These are phyloP conservation scores for Furcula furcula DNA, from an alignment of 2,888 invertebrate species.

Conservation along the genomic window DNA sequence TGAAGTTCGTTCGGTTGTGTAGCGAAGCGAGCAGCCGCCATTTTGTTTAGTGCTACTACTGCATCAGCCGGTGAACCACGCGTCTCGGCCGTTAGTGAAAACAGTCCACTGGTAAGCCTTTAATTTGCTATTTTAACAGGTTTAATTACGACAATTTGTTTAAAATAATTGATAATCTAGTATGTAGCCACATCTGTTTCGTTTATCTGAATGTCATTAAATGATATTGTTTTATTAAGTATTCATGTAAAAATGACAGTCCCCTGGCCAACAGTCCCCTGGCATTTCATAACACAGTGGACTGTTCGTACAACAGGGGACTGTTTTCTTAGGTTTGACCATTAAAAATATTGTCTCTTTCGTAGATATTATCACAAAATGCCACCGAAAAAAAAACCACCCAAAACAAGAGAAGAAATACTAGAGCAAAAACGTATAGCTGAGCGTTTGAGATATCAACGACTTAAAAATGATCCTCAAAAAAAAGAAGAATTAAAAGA, in stretches of 20 bases:
- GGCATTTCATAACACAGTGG: conserved; percentile 2
- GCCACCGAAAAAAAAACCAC: conserved; percentile 6
- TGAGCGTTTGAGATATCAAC: conserved; percentile 10
- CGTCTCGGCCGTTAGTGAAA: too few relatives aligned
- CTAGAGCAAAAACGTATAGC: conserved; percentile 5
- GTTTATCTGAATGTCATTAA: neutral
- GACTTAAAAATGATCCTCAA: conserved; percentile 12
- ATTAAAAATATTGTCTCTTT: too few relatives aligned
- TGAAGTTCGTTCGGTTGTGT: too few relatives aligned
- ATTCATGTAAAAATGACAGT: neutral
- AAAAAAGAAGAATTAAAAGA: conserved; percentile 12
- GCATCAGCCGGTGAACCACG: too few relatives aligned
- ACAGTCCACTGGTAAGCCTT: too few relatives aligned
- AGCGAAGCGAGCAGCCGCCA: too few relatives aligned
- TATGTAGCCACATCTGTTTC: too few relatives aligned
- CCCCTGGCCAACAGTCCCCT: conserved; percentile 3
- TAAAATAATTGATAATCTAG: too few relatives aligned
- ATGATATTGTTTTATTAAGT: neutral
- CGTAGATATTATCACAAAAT: conserved; percentile 1
- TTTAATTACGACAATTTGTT: too few relatives aligned
- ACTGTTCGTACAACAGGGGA: conserved; percentile 1
- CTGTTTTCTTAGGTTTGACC: conserved; percentile 1
- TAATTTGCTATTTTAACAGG: too few relatives aligned
- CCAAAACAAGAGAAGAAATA: conserved; percentile 12
- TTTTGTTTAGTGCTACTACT: too few relatives aligned